These are phyloP conservation scores for Sylvilagus floridanus DNA, from an alignment of 2,797 vertebrate species.

Conservation along the genomic window DNA sequence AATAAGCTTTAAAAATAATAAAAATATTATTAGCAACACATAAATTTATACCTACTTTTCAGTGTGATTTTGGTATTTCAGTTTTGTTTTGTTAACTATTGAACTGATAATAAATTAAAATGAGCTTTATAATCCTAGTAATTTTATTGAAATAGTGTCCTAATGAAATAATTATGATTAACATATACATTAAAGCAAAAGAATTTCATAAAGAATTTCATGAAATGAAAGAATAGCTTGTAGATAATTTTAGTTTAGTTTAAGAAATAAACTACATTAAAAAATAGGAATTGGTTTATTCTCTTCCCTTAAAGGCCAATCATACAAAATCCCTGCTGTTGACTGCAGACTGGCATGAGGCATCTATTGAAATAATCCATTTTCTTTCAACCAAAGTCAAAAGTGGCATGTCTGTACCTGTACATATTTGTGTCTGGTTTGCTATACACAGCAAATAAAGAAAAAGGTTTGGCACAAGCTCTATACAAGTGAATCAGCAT, in stretches of 20 bases:
- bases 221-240: neutral
- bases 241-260: neutral
- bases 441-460: neutral
- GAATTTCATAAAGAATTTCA: too few relatives aligned
- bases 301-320: neutral
- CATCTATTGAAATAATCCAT: neutral
- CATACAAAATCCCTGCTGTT: neutral
- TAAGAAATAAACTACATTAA: neutral
- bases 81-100: neutral
- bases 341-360: neutral
- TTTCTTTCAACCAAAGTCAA: neutral
- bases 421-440: neutral
- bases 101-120: neutral
- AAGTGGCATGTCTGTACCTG: neutral
- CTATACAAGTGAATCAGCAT: neutral
- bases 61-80: neutral
- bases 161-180: neutral
- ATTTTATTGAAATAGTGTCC: neutral
- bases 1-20: neutral
- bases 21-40: neutral
- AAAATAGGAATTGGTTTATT: neutral
- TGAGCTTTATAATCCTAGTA: neutral
- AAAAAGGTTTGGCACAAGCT: neutral
- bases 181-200: neutral
- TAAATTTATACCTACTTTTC: neutral